Evolutionary conservation across 2,888 invertebrate genomes (phyloP).

Genomic region (Margaritifera margaritifera): DNA sequence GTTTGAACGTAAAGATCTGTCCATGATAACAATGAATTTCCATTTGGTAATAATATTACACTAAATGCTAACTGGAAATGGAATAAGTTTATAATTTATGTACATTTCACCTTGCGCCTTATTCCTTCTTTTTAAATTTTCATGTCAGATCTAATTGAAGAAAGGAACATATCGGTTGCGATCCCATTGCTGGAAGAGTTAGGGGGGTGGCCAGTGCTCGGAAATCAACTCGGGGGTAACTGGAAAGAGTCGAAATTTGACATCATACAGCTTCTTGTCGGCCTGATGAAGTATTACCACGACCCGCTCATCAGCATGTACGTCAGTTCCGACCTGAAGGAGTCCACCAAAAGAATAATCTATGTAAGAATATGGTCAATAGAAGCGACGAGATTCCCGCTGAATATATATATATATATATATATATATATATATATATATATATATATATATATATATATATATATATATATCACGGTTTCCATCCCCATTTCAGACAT

Average conservation of each 20-base stretch:
- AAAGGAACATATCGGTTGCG: slow-evolving; percentile 76
- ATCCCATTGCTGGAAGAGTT: slow-evolving; percentile 78
- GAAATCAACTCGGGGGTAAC: slow-evolving; percentile 30
- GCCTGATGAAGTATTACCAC: slow-evolving; percentile 82
- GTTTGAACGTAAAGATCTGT: no score
- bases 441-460: no score
- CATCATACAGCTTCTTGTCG: slow-evolving; percentile 76
- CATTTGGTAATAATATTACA: neutral
- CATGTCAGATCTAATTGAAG: slow-evolving; percentile 79
- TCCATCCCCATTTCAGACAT: no score
- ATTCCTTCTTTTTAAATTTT: neutral
- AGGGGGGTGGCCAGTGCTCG: slow-evolving; percentile 88
- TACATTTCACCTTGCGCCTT: neutral
- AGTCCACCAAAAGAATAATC: slow-evolving; percentile 89
- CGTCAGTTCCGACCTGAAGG: slow-evolving; percentile 91
- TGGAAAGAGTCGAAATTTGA: slow-evolving; percentile 79
- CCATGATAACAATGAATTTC: no score
- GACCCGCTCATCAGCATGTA: slow-evolving; percentile 53
- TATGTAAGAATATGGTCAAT: slow-evolving; percentile 77
- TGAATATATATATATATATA: no score
- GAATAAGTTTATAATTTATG: neutral
- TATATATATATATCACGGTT: no score
- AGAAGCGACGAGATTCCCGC: no score
- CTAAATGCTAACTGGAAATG: no score
- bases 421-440: no score